Evolutionary conservation across 2,113 vertebrate genomes (phyloP), one percentile per base, ranked within the genome.

Genomic region (Microtus oregoni): DNA sequence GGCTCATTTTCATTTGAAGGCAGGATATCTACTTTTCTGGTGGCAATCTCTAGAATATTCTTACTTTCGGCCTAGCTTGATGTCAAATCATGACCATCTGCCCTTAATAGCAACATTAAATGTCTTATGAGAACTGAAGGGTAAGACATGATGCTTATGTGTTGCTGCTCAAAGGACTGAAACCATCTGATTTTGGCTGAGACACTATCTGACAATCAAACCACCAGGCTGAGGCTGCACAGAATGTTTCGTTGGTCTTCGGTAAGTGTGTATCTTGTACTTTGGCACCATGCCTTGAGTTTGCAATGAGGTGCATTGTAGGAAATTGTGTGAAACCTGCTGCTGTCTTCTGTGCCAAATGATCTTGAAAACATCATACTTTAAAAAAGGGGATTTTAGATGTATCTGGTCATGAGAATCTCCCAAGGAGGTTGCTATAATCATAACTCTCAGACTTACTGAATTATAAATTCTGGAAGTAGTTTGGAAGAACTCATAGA

Each of bases 101-200:
- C 1, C n/a, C 20, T 92, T 90, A 76, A 85, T 3, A n/a, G 55
- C 13, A 86, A 50, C 44, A 65, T 89, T 81, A 91, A 97, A 86
- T 38, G 44, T 76, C 8, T 38, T 90, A 38, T 63, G 38, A 78
- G 92, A 67, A 58, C 55, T 91, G 67, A 70, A 70, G 22, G 24
- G 15, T 82, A 91, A 85, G 35, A 81, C 17, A 70, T 87, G 79
- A 70, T 88, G 38, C 9, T 41, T 63, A 63, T 4, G 2, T 10
- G 55, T 70, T 85, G 8, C 47, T 67, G 11, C 75, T 83, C 92
- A 32, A 72, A 85, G 91, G 50, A 67, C 52, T 0, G 77, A 75
- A 90, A 58, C 1, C 35, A 5, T 55, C 61, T 61, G 24, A 58
- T 73, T 68, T 86, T 86, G 41, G 19, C n/a, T 61, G 52, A 41